A percentile compares a stretch with the other conserved stretches of the same genome.
phyloP scores from a whole-genome alignment of 2,797 vertebrate genomes.

The Bryconaethiops microstoma region DNA sequence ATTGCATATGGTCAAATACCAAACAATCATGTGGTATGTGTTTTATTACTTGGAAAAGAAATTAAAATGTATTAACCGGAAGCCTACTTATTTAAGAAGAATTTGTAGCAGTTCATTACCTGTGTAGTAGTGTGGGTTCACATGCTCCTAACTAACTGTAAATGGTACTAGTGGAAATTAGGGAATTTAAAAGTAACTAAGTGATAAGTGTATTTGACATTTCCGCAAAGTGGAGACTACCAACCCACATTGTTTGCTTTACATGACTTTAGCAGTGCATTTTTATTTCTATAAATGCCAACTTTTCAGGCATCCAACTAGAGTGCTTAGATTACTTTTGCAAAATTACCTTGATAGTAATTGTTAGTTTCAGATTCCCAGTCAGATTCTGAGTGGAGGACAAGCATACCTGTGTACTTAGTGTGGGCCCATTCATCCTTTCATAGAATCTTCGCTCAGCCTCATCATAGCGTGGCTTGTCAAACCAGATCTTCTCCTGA shows the following conservation, averaged over 20 bases:
- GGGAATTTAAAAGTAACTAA: too few relatives aligned
- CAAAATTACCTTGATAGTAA: too few relatives aligned
- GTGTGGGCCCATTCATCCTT: slow-evolving; percentile 73
- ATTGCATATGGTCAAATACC: background rate
- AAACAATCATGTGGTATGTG: background rate
- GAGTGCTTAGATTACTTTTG: too few relatives aligned
- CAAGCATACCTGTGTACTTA: slow-evolving; percentile 73
- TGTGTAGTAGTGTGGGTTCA: background rate
- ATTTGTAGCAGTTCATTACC: background rate
- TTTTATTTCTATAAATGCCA: too few relatives aligned
- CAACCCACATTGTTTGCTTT: too few relatives aligned
- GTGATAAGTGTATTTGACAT: too few relatives aligned
- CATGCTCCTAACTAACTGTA: background rate
- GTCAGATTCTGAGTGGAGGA: too few relatives aligned
- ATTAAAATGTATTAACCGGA: background rate
- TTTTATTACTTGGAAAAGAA: background rate
- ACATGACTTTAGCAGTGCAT: too few relatives aligned
- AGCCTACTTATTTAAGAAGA: too few relatives aligned
- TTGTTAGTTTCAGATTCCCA: too few relatives aligned
- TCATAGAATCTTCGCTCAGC: slow-evolving; percentile 90
- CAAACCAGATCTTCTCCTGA: slow-evolving; percentile 95
- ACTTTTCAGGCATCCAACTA: too few relatives aligned
- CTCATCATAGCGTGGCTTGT: slow-evolving; percentile 91
- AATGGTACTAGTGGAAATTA: background rate
- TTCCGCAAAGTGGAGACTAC: too few relatives aligned